These are phyloP conservation scores for Anarrhichthys ocellatus DNA, from an alignment of 2,113 vertebrate species.

Conservation along the genomic window DNA sequence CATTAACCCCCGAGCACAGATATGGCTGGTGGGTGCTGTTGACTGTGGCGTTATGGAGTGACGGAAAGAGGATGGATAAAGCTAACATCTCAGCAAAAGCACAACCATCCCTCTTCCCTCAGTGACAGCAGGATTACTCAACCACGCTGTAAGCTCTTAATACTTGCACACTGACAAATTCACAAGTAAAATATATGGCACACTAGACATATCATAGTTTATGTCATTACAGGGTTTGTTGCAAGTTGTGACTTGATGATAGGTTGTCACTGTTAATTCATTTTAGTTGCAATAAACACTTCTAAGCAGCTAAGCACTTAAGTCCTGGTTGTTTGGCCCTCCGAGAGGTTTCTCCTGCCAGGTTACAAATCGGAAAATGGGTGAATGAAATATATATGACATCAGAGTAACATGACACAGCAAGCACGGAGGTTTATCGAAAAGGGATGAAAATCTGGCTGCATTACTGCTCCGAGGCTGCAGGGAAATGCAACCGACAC, in stretches of 20 bases:
- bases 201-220: slow-evolving; percentile 39
- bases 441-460: slow-evolving; percentile 48
- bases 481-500: slow-evolving; percentile 44
- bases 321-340: slow-evolving; percentile 31
- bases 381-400: slow-evolving; percentile 47
- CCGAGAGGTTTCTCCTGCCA: slow-evolving; percentile 29
- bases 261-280: slow-evolving; percentile 50
- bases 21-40: slow-evolving; percentile 31
- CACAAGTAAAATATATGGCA: slow-evolving; percentile 45
- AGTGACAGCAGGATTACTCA: slow-evolving; percentile 70
- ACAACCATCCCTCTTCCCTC: slow-evolving; percentile 56
- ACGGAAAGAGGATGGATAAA: slow-evolving; percentile 64
- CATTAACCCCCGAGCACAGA: slow-evolving; percentile 40
- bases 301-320: slow-evolving; percentile 21
- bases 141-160: slow-evolving; percentile 55
- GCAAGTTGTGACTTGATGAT: slow-evolving; percentile 49
- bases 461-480: slow-evolving; percentile 33
- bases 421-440: slow-evolving; percentile 36
- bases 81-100: slow-evolving; percentile 67
- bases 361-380: slow-evolving; percentile 19
- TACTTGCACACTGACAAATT: slow-evolving; percentile 56
- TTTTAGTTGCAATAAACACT: slow-evolving; percentile 52
- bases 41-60: slow-evolving; percentile 50
- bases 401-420: slow-evolving; percentile 58
- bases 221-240: slow-evolving; percentile 30